A percentile compares a stretch with the other conserved stretches of the same genome.
Evolutionary conservation across 2,113 vertebrate genomes (phyloP).

Genomic region (Pterocles gutturalis): DNA sequence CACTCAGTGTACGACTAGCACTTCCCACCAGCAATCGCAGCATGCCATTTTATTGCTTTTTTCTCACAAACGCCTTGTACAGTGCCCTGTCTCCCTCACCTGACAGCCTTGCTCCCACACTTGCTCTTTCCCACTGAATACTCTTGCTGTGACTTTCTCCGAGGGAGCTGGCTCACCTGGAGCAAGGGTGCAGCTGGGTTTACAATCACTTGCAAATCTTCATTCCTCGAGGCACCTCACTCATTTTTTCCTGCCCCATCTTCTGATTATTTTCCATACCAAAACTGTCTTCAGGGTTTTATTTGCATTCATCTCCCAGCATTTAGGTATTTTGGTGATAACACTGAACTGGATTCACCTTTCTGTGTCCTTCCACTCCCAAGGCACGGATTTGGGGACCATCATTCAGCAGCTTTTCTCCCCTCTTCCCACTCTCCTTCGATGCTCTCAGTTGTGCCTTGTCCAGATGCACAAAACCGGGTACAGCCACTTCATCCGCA

Average conservation of each 20-base stretch:
- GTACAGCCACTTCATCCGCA: neutral
- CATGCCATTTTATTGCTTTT: neutral
- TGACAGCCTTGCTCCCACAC: neutral
- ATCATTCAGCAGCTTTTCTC: neutral
- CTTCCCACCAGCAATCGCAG: constrained; percentile 2
- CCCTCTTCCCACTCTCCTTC: neutral
- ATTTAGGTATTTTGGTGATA: neutral
- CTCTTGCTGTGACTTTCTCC: neutral
- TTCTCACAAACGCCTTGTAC: neutral
- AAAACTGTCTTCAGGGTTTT: neutral
- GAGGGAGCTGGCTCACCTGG: neutral
- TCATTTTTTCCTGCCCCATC: neutral
- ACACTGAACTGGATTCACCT: neutral
- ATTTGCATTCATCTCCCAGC: neutral
- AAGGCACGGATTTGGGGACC: neutral
- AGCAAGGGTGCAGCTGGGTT: neutral
- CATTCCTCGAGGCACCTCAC: neutral
- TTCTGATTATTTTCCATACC: neutral
- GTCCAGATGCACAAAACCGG: neutral
- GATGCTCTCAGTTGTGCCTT: neutral
- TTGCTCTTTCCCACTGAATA: neutral
- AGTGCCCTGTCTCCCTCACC: constrained; percentile 27
- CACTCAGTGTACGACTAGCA: neutral
- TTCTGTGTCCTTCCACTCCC: neutral
- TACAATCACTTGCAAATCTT: neutral